Percentiles rank a stretch among this genome's conserved stretches.
phyloP scores from a whole-genome alignment of 2,113 vertebrate genomes.

The Colinus virginianus region DNA sequence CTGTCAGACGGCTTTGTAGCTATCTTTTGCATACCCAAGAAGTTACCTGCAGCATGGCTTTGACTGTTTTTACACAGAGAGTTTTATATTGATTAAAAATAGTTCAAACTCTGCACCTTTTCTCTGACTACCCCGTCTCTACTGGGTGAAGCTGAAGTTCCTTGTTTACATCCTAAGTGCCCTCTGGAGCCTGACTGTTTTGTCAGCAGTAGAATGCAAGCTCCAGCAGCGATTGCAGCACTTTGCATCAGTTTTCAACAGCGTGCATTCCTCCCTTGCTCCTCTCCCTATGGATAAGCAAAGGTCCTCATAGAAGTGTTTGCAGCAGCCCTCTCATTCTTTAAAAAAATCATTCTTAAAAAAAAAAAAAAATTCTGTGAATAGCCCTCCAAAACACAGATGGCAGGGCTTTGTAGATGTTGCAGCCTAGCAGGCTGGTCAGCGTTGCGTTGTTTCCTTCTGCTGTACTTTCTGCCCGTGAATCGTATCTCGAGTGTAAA shows the following conservation, averaged over 20 bases:
- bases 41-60: slow-evolving; percentile 5
- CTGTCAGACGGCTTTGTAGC: neutral
- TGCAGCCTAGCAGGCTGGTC: neutral
- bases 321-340: rapidly evolving
- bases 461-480: rapidly evolving
- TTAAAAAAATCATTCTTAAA: no score
- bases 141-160: rapidly evolving
- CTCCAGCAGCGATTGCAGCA: neutral
- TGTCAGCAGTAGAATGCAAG: neutral
- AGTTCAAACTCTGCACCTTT: neutral
- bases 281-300: neutral
- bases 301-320: neutral
- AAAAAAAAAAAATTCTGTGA: neutral
- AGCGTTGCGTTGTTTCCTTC: rapidly evolving
- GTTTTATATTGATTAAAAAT: slow-evolving; percentile 54
- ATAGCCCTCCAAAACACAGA: neutral
- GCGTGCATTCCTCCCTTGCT: neutral
- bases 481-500: neutral
- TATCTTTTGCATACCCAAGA: neutral
- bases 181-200: neutral
- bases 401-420: neutral
- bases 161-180: neutral
- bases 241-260: neutral
- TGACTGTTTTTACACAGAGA: slow-evolving; percentile 3
- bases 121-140: neutral